phyloP scores from a whole-genome alignment of 2,113 vertebrate species.

The Dasypus novemcinctus region DNA sequence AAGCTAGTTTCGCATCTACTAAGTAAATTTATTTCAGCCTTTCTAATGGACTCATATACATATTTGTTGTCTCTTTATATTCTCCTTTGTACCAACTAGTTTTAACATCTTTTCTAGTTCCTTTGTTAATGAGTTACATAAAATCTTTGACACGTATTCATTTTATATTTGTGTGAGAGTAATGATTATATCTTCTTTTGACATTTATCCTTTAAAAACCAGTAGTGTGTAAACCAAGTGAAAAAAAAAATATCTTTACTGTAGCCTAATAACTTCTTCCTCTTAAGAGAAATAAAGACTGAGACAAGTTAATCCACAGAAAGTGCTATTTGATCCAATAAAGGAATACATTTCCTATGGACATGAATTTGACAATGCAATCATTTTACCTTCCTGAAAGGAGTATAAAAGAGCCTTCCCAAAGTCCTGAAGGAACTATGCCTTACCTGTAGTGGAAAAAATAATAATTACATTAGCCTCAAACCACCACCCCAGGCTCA shows the following conservation, averaged over 20 bases:
- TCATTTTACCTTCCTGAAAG: background rate
- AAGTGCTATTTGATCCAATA: conserved; percentile 37
- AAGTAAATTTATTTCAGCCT: conserved; percentile 32
- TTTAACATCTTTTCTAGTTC: conserved; percentile 25
- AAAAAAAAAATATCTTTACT: background rate
- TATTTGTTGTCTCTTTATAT: background rate
- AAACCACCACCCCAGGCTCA: conserved; percentile 14
- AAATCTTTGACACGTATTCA: background rate
- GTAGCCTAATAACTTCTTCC: background rate
- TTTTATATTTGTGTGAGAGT: background rate
- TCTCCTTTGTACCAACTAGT: background rate
- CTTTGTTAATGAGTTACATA: conserved; percentile 14
- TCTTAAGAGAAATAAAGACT: background rate
- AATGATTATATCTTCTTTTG: background rate
- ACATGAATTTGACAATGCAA: conserved; percentile 42
- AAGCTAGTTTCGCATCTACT: background rate
- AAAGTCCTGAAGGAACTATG: conserved; percentile 16
- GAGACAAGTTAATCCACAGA: conserved; percentile 25
- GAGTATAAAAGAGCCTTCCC: conserved; percentile 35
- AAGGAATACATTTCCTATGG: conserved; percentile 32
- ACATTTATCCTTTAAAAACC: background rate
- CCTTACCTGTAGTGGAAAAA: conserved; percentile 15
- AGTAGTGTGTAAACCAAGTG: background rate
- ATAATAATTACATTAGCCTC: conserved; percentile 32
- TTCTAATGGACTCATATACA: background rate